phyloP scores from a whole-genome alignment of 2,797 vertebrate genomes.

The Sebastolobus alascanus region DNA sequence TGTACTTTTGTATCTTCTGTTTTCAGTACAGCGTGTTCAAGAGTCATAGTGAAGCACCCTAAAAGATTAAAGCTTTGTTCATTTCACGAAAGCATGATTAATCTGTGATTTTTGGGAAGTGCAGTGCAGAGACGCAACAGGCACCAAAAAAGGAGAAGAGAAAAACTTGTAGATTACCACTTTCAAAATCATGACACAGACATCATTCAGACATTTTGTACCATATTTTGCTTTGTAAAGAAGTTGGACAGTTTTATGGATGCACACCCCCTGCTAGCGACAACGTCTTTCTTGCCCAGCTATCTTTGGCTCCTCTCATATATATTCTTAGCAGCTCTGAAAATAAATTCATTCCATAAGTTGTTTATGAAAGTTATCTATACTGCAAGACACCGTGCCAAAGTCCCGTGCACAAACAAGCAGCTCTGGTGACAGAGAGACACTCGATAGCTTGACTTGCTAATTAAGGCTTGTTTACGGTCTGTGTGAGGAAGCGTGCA shows the following conservation, averaged over 20 bases:
- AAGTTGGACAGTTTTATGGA: not conserved
- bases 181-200: not conserved
- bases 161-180: not conserved
- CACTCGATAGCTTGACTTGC: slow-evolving; percentile 51
- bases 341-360: slow-evolving; percentile 9
- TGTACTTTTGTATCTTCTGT: slow-evolving; percentile 5
- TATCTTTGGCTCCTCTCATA: slow-evolving; percentile 17
- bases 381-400: not conserved
- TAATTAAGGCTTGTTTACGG: slow-evolving; percentile 66
- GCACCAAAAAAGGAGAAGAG: not conserved
- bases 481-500: slow-evolving; percentile 7
- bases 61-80: not conserved
- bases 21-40: slow-evolving; percentile 17
- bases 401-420: slow-evolving; percentile 57
- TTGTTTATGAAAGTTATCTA: slow-evolving; percentile 36
- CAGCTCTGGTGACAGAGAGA: slow-evolving; percentile 56
- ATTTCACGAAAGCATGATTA: not conserved
- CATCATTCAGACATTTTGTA: not conserved
- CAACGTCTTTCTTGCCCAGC: not conserved
- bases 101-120: not conserved
- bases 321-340: not conserved
- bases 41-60: not conserved
- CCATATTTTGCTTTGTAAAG: not conserved
- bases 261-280: not conserved
- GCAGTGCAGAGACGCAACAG: not conserved